Conservation (phyloP, 2,888 invertebrate species). For the Limnephilus marmoratus region DNA sequence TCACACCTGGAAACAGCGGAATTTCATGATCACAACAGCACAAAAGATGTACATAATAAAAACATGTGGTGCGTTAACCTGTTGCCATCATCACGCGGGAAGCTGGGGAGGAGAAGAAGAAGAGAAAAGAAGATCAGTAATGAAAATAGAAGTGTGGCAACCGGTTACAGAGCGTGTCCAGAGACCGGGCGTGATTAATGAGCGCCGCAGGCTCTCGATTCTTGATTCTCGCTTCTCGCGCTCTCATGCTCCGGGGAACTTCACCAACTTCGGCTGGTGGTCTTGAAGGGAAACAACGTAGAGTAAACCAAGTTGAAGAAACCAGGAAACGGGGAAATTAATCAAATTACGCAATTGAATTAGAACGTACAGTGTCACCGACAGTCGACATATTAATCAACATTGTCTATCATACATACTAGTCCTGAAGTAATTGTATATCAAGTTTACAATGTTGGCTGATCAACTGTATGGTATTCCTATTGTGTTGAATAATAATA, state of each 20-base stretch:
- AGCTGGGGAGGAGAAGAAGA: conserved; percentile 11
- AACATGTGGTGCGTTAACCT: neutral
- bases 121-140: neutral
- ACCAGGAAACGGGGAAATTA: neutral
- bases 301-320: too few species aligned
- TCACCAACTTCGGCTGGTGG: neutral
- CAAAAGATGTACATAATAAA: neutral
- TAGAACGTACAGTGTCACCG: neutral
- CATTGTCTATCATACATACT: too few species aligned
- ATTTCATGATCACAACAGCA: neutral
- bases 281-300: neutral
- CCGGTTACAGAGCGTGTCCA: conserved; percentile 32
- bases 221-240: neutral
- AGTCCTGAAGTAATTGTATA: neutral
- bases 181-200: conserved; percentile 13
- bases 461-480: neutral
- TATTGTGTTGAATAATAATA: neutral
- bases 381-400: neutral
- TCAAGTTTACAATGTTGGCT: neutral
- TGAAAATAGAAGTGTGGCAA: conserved; percentile 43
- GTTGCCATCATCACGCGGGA: conserved; percentile 1
- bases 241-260: neutral
- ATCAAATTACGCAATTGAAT: neutral
- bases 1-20: neutral
- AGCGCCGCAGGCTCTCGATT: neutral